These are phyloP conservation scores for Cuniculus paca DNA, from an alignment of 2,797 vertebrate species.

Conservation along the genomic window DNA sequence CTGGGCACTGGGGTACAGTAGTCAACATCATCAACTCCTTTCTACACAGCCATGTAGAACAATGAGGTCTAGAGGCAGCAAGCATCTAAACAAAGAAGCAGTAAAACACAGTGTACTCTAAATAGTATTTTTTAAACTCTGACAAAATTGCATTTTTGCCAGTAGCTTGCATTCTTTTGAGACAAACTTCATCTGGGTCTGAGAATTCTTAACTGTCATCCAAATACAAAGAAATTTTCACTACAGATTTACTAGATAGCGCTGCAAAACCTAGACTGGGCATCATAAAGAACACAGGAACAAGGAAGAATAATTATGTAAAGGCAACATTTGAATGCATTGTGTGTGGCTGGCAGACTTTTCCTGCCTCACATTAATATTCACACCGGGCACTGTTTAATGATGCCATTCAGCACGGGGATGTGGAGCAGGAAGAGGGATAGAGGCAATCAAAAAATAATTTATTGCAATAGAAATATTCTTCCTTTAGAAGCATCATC, in stretches of 20 bases:
- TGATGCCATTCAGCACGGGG: slow-evolving; percentile 80
- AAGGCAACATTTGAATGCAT: slow-evolving; percentile 82
- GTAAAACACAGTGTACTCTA: neutral
- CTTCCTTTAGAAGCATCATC: slow-evolving; percentile 74
- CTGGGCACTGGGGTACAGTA: neutral
- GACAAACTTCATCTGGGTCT: slow-evolving; percentile 65
- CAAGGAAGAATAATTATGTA: slow-evolving; percentile 77
- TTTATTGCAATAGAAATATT: slow-evolving; percentile 82
- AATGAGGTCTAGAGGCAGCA: neutral
- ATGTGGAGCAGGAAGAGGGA: slow-evolving; percentile 78
- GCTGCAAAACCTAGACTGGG: slow-evolving; percentile 66
- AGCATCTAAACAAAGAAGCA: neutral
- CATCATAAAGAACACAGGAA: slow-evolving; percentile 71
- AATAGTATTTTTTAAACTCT: slow-evolving; percentile 59
- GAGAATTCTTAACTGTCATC: slow-evolving; percentile 68
- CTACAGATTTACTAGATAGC: slow-evolving; percentile 69
- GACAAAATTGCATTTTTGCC: slow-evolving; percentile 56
- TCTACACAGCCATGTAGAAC: neutral
- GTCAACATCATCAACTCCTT: neutral
- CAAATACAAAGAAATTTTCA: slow-evolving; percentile 69
- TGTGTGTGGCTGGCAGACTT: slow-evolving; percentile 80
- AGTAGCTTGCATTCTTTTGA: slow-evolving; percentile 10
- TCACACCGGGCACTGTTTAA: slow-evolving; percentile 84
- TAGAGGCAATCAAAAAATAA: slow-evolving; percentile 84
- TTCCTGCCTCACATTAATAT: slow-evolving; percentile 81